Conservation (phyloP, 2,888 invertebrate species). For the Hirtodrosophila cameraria region DNA sequence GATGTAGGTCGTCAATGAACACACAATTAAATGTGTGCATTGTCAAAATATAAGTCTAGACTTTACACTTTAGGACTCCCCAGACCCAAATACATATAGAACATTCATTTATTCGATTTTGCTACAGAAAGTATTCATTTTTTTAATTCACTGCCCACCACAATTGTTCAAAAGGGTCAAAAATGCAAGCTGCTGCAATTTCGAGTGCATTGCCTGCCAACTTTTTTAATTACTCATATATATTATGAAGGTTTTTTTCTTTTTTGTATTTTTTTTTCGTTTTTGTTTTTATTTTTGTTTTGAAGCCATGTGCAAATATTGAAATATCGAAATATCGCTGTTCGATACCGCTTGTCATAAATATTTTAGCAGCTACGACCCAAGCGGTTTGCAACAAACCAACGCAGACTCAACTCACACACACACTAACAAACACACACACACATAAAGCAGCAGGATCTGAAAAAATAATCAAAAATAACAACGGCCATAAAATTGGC, state of each 20-base stretch:
- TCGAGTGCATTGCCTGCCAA: conserved; percentile 34
- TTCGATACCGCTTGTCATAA: conserved; percentile 68
- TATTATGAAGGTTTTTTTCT: conserved; percentile 34
- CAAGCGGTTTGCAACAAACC: conserved; percentile 25
- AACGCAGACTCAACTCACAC: conserved; percentile 17
- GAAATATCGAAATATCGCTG: conserved; percentile 60
- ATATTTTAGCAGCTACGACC: conserved; percentile 65
- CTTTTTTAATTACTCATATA: conserved; percentile 65
- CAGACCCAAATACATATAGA: background rate
- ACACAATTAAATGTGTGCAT: conserved; percentile 38
- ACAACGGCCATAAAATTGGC: conserved; percentile 70
- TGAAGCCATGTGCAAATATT: conserved; percentile 56
- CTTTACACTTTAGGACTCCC: no score
- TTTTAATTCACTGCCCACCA: background rate
- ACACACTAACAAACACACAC: conserved; percentile 3
- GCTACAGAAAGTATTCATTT: background rate
- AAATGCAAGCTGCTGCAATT: conserved; percentile 37
- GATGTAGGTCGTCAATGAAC: conserved; percentile 47
- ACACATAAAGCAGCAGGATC: conserved; percentile 9
- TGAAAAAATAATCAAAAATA: conserved; percentile 61
- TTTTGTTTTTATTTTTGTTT: conserved; percentile 27
- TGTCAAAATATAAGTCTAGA: conserved; percentile 46
- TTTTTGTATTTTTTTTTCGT: conserved; percentile 24
- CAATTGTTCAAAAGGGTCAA: conserved; percentile 34
- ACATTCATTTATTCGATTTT: conserved; percentile 23